Evolutionary conservation across 1,140 invertebrate genomes (phyloP).

Genomic region (Drosophila obscura): DNA sequence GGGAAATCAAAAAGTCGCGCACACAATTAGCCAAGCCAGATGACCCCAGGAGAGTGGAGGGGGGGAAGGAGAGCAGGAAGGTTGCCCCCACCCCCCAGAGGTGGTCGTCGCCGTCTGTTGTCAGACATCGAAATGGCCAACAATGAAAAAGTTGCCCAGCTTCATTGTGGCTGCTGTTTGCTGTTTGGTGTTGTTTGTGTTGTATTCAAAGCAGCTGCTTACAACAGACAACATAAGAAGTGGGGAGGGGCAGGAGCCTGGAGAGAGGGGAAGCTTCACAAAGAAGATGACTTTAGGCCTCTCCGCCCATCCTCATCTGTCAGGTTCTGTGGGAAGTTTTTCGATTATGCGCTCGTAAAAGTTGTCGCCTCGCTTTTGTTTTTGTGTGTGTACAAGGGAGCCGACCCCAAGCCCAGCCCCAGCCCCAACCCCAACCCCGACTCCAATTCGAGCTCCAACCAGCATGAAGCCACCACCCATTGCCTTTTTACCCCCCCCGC

Average conservation of each 20-base stretch:
- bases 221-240: conserved; percentile 21
- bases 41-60: conserved; percentile 5
- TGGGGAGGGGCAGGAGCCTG: no score
- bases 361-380: conserved; percentile 38
- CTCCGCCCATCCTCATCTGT: conserved; percentile 14
- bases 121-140: conserved; percentile 61
- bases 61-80: background rate
- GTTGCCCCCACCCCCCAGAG: background rate
- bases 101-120: conserved; percentile 38
- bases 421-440: no score
- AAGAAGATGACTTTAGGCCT: conserved; percentile 56
- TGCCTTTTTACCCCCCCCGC: background rate
- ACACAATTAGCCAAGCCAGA: conserved; percentile 65
- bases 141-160: conserved; percentile 58
- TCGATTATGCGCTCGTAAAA: conserved; percentile 80
- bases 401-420: no score
- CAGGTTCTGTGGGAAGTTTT: conserved; percentile 55
- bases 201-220: conserved; percentile 57
- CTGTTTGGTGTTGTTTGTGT: conserved; percentile 24
- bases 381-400: conserved; percentile 7
- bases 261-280: background rate
- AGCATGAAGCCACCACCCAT: background rate
- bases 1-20: conserved; percentile 69
- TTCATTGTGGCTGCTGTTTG: conserved; percentile 25
- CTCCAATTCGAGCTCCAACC: no score